Conservation (phyloP, 2,888 invertebrate species). For the Ennomos fuscantarius region DNA sequence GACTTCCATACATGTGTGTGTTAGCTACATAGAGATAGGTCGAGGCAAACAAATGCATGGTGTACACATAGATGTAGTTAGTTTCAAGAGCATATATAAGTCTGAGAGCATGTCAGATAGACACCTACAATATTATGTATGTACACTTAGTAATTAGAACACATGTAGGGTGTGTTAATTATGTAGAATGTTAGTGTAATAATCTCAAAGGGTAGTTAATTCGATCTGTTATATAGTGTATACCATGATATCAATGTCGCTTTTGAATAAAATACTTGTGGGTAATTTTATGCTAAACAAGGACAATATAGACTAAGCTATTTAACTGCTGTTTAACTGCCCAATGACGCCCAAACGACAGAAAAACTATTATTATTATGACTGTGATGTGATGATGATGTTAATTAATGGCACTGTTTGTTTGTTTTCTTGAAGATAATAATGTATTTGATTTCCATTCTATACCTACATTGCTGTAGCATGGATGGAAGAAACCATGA, state of each 20-base stretch:
- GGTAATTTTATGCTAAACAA: neutral
- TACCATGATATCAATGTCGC: neutral
- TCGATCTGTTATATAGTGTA: slow-evolving; percentile 10
- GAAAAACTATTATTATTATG: no score
- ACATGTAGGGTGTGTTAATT: slow-evolving; percentile 28
- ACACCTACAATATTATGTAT: slow-evolving; percentile 10
- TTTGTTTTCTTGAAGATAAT: neutral
- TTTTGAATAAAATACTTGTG: no score
- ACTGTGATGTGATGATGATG: no score
- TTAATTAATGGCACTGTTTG: neutral
- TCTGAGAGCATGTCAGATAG: slow-evolving; percentile 11
- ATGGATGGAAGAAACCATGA: no score
- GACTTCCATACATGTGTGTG: slow-evolving; percentile 34
- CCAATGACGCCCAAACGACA: no score
- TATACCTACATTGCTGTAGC: neutral
- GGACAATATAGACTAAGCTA: neutral
- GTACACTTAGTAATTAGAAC: neutral
- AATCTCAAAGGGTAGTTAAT: slow-evolving; percentile 17
- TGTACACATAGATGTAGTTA: slow-evolving; percentile 36
- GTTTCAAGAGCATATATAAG: slow-evolving; percentile 48
- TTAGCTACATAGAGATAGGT: slow-evolving; percentile 50
- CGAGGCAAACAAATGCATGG: slow-evolving; percentile 55
- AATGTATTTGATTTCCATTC: neutral
- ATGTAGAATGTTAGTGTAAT: slow-evolving; percentile 17
- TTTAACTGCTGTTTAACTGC: no score